Percentiles rank a stretch among this genome's conserved stretches.
Conservation (phyloP, 2,113 vertebrate species). For the Elachura formosa region DNA sequence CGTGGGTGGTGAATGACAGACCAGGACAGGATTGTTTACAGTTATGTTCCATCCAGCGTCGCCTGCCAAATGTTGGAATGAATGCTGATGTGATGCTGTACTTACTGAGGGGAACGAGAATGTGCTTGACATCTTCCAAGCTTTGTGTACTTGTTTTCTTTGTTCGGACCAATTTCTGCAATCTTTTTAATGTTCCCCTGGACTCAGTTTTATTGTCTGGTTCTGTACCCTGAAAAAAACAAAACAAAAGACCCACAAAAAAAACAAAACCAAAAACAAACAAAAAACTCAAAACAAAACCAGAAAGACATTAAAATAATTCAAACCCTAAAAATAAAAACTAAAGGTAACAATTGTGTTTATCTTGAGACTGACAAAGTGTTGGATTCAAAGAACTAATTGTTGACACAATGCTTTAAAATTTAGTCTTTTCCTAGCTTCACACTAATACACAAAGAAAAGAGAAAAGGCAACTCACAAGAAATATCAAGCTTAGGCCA, state of each 20-base stretch:
- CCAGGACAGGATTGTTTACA: constrained; percentile 31
- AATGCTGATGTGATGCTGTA: background rate
- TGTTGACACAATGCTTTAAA: background rate
- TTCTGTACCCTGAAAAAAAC: constrained; percentile 66
- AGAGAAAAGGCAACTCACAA: background rate
- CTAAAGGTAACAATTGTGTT: background rate
- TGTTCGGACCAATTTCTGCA: constrained; percentile 75
- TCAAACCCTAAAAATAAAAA: background rate
- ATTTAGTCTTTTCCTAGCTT: background rate
- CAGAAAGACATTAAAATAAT: background rate
- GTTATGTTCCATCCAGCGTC: background rate
- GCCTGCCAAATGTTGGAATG: background rate
- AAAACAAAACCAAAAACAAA: too few species aligned
- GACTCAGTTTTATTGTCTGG: constrained; percentile 62
- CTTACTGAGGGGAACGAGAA: constrained; percentile 64
- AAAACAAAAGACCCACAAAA: background rate
- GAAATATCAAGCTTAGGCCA: background rate
- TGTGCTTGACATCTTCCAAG: constrained; percentile 66
- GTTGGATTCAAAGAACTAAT: background rate
- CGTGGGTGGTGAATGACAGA: constrained; percentile 38
- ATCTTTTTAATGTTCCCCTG: constrained; percentile 72
- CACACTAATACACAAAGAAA: background rate
- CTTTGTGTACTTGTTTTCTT: constrained; percentile 67
- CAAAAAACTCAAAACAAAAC: background rate
- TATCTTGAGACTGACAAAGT: background rate